A percentile compares a stretch with the other conserved stretches of the same genome.
Evolutionary conservation across 2,113 vertebrate genomes (phyloP).

Genomic region (Pluvianellus socialis): DNA sequence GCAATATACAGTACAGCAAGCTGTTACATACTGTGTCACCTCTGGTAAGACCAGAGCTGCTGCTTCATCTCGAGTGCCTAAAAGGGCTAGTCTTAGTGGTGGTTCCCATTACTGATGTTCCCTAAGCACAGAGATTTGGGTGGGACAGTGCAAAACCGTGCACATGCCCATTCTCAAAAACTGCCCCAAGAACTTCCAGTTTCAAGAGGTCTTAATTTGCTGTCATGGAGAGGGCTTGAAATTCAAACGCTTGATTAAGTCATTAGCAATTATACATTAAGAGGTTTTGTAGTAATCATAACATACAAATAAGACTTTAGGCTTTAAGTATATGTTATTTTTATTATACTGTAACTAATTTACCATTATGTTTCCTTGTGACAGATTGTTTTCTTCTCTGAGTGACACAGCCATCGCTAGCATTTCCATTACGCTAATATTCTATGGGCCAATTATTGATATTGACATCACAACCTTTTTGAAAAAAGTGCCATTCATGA

Average conservation of each 20-base stretch:
- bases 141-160: background rate
- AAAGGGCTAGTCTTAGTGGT: background rate
- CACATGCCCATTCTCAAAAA: background rate
- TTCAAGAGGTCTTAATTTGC: slow-evolving; percentile 25
- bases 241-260: slow-evolving; percentile 51
- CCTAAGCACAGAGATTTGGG: background rate
- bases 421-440: slow-evolving; percentile 18
- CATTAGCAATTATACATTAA: slow-evolving; percentile 27
- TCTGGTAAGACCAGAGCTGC: background rate
- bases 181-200: background rate
- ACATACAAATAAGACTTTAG: slow-evolving; percentile 17
- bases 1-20: background rate
- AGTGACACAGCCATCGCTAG: background rate
- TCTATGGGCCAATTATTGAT: background rate
- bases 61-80: background rate
- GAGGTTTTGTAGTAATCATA: slow-evolving; percentile 10
- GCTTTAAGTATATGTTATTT: slow-evolving; percentile 4
- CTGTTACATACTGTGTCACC: background rate
- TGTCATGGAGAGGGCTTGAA: slow-evolving; percentile 7
- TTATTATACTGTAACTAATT: slow-evolving; percentile 24
- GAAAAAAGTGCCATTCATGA: background rate
- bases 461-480: background rate
- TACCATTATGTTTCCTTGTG: background rate
- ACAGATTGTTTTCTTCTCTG: slow-evolving; percentile 20
- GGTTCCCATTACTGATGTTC: background rate